phyloP scores from a whole-genome alignment of 2,888 invertebrate species.

The Cephus runcator region DNA sequence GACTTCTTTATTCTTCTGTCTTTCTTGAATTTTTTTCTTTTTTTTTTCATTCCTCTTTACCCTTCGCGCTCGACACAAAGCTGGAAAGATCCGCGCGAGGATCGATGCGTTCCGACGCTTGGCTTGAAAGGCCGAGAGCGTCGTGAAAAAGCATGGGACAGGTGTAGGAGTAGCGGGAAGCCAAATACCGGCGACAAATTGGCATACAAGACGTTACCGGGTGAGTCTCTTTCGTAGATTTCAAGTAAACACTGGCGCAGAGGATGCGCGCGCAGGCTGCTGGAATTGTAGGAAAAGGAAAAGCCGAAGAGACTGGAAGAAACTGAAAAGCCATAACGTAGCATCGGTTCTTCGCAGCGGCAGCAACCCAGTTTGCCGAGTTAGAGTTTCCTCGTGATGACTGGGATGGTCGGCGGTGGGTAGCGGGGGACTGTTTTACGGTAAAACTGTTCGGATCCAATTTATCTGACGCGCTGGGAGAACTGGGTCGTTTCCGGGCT shows the following conservation, averaged over 20 bases:
- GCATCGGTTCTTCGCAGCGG: background rate
- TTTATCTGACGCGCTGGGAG: conserved; percentile 45
- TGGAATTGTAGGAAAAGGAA: background rate
- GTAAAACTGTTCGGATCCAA: conserved; percentile 48
- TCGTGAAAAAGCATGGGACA: background rate
- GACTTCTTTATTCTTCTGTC: too few relatives aligned
- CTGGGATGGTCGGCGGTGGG: conserved; percentile 21
- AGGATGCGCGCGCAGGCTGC: background rate
- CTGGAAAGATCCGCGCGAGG: too few relatives aligned
- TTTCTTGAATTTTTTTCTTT: too few relatives aligned
- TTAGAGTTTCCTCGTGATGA: conserved; percentile 39
- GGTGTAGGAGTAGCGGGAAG: background rate
- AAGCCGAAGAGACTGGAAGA: background rate
- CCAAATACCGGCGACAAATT: background rate
- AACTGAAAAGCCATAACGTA: background rate
- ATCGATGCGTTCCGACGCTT: background rate
- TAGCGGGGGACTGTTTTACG: conserved; percentile 38
- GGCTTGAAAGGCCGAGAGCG: background rate
- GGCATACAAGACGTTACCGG: background rate
- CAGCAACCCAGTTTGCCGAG: conserved; percentile 8
- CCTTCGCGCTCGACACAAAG: too few relatives aligned
- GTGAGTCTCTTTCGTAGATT: background rate
- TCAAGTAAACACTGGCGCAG: background rate
- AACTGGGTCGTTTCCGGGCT: conserved; percentile 49
- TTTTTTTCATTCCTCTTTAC: too few relatives aligned